phyloP scores from a whole-genome alignment of 2,797 vertebrate species.

The Borostomias antarcticus region DNA sequence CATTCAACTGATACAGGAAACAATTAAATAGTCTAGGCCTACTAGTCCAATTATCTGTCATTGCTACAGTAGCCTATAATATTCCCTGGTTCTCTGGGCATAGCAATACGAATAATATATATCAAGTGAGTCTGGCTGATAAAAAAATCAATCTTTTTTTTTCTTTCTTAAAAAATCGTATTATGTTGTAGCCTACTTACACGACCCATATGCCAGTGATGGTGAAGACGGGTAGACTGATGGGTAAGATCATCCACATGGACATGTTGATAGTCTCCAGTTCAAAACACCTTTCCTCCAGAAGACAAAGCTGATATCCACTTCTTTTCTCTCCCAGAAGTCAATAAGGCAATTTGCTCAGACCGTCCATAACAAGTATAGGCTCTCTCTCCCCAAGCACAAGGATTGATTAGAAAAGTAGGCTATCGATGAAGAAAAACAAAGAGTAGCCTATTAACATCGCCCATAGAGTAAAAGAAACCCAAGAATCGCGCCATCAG shows the following conservation, averaged over 20 bases:
- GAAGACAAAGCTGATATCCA: neutral
- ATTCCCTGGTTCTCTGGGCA: no score
- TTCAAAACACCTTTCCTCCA: neutral
- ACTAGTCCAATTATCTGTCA: no score
- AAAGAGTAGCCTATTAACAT: no score
- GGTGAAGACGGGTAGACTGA: slow-evolving; percentile 83
- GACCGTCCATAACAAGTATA: neutral
- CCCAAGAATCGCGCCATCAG: no score
- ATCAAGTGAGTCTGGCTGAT: neutral
- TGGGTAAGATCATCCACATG: slow-evolving; percentile 83
- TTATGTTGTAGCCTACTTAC: slow-evolving; percentile 80
- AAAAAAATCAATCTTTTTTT: neutral
- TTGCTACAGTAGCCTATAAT: no score
- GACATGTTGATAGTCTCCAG: slow-evolving; percentile 71
- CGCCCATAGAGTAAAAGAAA: no score
- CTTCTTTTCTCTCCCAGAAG: neutral
- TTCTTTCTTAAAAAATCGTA: neutral
- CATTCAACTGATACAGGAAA: neutral
- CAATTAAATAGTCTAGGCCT: no score
- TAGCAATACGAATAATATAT: neutral
- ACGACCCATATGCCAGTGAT: slow-evolving; percentile 90
- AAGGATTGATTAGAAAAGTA: neutral
- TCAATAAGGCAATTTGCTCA: neutral
- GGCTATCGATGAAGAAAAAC: no score
- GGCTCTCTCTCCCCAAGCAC: neutral